phyloP scores from a whole-genome alignment of 2,888 invertebrate genomes.

The Plagiodera versicolora region DNA sequence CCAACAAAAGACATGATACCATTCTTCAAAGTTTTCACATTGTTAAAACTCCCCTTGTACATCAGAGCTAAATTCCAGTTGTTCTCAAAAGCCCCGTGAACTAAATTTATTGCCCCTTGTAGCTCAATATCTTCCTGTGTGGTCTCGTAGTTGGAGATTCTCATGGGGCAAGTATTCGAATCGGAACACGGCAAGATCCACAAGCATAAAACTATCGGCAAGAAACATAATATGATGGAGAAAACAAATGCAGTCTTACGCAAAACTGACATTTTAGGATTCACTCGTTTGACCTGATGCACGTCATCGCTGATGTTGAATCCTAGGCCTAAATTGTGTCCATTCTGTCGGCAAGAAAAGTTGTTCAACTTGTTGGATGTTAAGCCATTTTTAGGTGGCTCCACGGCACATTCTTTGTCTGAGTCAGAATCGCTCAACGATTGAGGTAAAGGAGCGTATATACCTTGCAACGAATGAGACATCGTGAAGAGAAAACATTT shows the following conservation, averaged over 20 bases:
- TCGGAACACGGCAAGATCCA: slow-evolving; percentile 78
- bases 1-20: slow-evolving; percentile 41
- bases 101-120: slow-evolving; percentile 70
- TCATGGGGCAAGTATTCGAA: slow-evolving; percentile 67
- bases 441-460: slow-evolving; percentile 77
- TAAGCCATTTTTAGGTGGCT: slow-evolving; percentile 37
- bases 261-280: slow-evolving; percentile 63
- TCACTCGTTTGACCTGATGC: slow-evolving; percentile 38
- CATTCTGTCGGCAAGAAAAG: slow-evolving; percentile 33
- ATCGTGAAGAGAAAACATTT: slow-evolving; percentile 36
- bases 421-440: slow-evolving; percentile 75
- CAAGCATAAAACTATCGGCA: slow-evolving; percentile 72
- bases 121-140: slow-evolving; percentile 71
- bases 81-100: slow-evolving; percentile 64
- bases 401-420: slow-evolving; percentile 66
- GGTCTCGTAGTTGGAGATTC: slow-evolving; percentile 69
- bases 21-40: slow-evolving; percentile 56
- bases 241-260: slow-evolving; percentile 70
- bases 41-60: slow-evolving; percentile 69
- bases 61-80: slow-evolving; percentile 74
- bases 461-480: slow-evolving; percentile 55
- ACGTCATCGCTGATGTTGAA: slow-evolving; percentile 40
- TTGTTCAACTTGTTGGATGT: slow-evolving; percentile 32
- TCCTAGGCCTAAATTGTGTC: slow-evolving; percentile 36
- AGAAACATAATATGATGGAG: slow-evolving; percentile 71